Percentiles rank a stretch among this genome's conserved stretches.
Conservation (phyloP, 2,888 invertebrate genomes). For the Meta bourneti region DNA sequence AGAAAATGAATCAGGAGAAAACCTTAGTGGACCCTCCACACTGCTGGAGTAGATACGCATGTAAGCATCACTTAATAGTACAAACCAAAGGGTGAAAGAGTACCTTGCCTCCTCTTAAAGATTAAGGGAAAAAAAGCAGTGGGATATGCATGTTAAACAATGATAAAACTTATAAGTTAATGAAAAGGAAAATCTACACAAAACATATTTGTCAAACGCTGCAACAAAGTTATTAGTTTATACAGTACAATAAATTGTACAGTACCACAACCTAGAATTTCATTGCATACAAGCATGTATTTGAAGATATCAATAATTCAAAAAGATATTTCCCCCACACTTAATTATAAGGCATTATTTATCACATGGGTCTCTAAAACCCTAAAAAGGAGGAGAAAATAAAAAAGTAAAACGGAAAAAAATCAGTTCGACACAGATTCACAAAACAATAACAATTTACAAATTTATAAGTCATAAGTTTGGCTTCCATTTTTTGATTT, state of each 20-base stretch:
- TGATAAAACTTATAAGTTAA: constrained; percentile 52
- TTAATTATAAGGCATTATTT: constrained; percentile 71
- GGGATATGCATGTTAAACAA: constrained; percentile 27
- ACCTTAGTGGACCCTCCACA: constrained; percentile 54
- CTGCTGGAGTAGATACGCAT: constrained; percentile 56
- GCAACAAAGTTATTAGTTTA: constrained; percentile 50
- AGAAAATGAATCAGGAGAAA: no score
- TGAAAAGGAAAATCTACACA: constrained; percentile 40
- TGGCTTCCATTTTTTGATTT: constrained; percentile 76
- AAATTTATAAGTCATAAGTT: constrained; percentile 65
- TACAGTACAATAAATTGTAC: constrained; percentile 52
- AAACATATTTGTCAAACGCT: constrained; percentile 29
- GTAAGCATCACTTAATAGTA: constrained; percentile 33
- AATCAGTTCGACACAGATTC: constrained; percentile 69
- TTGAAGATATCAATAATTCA: constrained; percentile 63
- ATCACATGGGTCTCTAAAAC: constrained; percentile 76
- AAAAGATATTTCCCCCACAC: constrained; percentile 73
- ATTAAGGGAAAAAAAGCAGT: constrained; percentile 26
- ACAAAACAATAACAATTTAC: constrained; percentile 72
- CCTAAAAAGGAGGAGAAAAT: constrained; percentile 69
- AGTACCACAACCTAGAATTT: constrained; percentile 67
- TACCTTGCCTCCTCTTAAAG: background rate
- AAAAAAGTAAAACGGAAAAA: background rate
- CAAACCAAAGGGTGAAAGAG: background rate
- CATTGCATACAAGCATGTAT: constrained; percentile 66